phyloP scores from a whole-genome alignment of 2,113 vertebrate species.

The Anoura caudifer region DNA sequence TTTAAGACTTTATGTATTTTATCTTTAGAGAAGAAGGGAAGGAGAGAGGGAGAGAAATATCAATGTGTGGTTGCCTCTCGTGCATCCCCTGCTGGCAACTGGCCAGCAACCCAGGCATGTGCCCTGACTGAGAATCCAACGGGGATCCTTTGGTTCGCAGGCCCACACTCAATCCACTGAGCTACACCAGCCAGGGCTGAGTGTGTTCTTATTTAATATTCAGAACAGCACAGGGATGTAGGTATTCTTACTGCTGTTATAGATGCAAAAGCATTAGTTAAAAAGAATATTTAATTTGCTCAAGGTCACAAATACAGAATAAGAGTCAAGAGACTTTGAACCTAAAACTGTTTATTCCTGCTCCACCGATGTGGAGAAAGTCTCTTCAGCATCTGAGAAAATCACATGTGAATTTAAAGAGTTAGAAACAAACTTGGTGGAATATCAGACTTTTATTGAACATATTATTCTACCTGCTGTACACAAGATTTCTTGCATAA shows the following conservation, averaged over 20 bases:
- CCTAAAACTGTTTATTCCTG: background rate
- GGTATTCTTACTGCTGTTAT: background rate
- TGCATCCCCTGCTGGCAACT: too few relatives aligned
- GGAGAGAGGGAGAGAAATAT: too few relatives aligned
- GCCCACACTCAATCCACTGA: too few relatives aligned
- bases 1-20: too few relatives aligned
- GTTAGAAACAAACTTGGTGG: background rate
- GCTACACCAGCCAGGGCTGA: background rate
- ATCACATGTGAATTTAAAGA: background rate
- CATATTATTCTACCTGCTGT: background rate
- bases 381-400: background rate
- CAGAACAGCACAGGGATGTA: background rate
- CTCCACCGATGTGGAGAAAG: background rate
- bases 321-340: background rate
- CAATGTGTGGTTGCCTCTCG: too few relatives aligned
- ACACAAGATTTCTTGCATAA: background rate
- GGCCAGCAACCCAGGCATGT: too few relatives aligned
- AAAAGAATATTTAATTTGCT: background rate
- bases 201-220: background rate
- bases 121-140: too few relatives aligned
- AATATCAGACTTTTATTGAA: background rate
- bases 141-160: too few relatives aligned
- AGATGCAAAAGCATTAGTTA: background rate
- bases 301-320: background rate
- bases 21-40: too few relatives aligned